phyloP scores from a whole-genome alignment of 2,113 vertebrate genomes.

The Dromaius novaehollandiae region DNA sequence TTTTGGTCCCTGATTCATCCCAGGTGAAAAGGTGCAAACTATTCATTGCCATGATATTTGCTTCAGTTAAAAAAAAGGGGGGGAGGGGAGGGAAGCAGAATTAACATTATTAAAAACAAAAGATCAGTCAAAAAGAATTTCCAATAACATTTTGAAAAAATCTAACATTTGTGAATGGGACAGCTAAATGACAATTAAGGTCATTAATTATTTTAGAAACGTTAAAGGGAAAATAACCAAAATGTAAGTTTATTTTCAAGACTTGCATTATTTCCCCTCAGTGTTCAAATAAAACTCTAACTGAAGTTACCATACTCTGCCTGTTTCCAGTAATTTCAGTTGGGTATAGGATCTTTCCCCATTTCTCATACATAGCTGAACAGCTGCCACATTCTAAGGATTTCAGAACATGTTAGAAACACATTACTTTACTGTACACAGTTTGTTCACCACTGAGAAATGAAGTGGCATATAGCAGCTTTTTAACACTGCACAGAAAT shows the following conservation, averaged over 20 bases:
- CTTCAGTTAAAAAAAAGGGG: background rate
- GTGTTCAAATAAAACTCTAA: rapidly evolving
- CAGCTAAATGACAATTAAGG: background rate
- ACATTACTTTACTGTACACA: background rate
- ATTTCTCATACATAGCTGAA: background rate
- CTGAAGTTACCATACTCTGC: background rate
- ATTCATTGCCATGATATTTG: background rate
- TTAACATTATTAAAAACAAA: background rate
- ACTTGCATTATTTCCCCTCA: background rate
- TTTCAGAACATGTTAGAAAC: background rate
- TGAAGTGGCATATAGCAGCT: background rate
- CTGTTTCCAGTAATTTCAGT: background rate
- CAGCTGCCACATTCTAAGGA: background rate
- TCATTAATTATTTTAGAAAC: background rate
- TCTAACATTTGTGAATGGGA: background rate
- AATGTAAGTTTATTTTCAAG: background rate
- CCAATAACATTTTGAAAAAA: background rate
- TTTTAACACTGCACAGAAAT: background rate
- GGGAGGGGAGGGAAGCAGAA: background rate
- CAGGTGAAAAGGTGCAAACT: background rate
- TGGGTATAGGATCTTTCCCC: background rate
- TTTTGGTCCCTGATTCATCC: background rate
- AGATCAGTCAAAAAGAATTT: background rate
- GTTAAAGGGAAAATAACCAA: background rate
- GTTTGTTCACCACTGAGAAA: background rate